Conservation (phyloP, 2,888 invertebrate species). For the Nephrotoma flavescens region DNA sequence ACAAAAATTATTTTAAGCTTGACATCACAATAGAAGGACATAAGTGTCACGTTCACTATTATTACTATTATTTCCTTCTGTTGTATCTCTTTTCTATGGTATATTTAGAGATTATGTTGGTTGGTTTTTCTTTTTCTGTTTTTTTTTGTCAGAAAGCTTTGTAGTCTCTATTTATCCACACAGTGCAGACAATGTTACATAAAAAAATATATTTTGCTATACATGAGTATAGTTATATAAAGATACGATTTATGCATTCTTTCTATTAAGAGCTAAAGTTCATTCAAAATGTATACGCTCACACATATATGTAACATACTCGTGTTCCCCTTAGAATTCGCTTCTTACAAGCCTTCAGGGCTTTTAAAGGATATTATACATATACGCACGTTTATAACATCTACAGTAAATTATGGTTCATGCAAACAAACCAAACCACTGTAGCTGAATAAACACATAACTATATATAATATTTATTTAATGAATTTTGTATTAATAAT, state of each 20-base stretch:
- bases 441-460: background rate
- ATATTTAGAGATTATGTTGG: background rate
- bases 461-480: background rate
- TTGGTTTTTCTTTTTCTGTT: background rate
- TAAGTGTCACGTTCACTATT: background rate
- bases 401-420: background rate
- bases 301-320: background rate
- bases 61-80: background rate
- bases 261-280: background rate
- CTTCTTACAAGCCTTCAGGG: background rate
- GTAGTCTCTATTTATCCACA: background rate
- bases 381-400: background rate
- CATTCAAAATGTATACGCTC: background rate
- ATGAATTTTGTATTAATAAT: background rate
- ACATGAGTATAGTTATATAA: background rate
- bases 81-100: background rate
- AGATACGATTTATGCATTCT: background rate
- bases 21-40: background rate
- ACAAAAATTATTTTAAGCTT: background rate
- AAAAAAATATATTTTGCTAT: background rate
- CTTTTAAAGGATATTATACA: background rate
- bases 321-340: background rate
- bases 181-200: background rate
- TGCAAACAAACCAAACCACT: background rate
- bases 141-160: background rate